Evolutionary conservation across 2,888 invertebrate genomes (phyloP).

Genomic region (Choreutis nemorana): DNA sequence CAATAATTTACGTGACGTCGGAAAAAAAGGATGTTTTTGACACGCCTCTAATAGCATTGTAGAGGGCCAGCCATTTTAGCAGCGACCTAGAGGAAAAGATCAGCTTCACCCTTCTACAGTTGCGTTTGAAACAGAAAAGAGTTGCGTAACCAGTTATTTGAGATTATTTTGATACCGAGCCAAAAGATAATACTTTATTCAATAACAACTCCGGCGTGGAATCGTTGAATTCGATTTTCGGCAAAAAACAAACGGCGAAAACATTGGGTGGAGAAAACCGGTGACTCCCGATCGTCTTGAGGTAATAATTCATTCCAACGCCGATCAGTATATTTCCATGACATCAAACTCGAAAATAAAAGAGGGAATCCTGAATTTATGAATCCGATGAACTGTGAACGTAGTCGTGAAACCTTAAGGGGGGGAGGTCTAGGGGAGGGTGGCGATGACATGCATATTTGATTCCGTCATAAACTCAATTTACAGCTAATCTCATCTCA

Average conservation of each 20-base stretch:
- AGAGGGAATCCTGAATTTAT: constrained; percentile 38
- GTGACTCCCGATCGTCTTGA: background rate
- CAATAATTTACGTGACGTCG: constrained; percentile 28
- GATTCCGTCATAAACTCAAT: constrained; percentile 62
- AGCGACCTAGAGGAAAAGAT: no score
- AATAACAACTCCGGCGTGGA: no score
- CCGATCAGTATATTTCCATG: constrained; percentile 35
- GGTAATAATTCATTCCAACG: constrained; percentile 11
- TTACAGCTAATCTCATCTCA: constrained; percentile 63
- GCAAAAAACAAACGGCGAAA: background rate
- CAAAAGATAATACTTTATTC: no score
- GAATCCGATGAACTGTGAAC: constrained; percentile 41
- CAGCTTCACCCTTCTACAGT: no score
- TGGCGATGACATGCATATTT: constrained; percentile 48
- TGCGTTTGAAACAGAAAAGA: no score
- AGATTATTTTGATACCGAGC: no score
- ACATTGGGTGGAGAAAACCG: background rate
- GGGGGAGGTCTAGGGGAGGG: constrained; percentile 9
- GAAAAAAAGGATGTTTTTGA: constrained; percentile 23
- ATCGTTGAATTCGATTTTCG: no score
- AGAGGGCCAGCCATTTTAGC: constrained; percentile 3
- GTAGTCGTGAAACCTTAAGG: constrained; percentile 16
- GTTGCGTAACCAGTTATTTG: no score
- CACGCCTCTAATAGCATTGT: constrained; percentile 15
- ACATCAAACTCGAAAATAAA: constrained; percentile 33